Conservation (phyloP, 2,888 invertebrate genomes). For the Drosophila paramelanica region DNA sequence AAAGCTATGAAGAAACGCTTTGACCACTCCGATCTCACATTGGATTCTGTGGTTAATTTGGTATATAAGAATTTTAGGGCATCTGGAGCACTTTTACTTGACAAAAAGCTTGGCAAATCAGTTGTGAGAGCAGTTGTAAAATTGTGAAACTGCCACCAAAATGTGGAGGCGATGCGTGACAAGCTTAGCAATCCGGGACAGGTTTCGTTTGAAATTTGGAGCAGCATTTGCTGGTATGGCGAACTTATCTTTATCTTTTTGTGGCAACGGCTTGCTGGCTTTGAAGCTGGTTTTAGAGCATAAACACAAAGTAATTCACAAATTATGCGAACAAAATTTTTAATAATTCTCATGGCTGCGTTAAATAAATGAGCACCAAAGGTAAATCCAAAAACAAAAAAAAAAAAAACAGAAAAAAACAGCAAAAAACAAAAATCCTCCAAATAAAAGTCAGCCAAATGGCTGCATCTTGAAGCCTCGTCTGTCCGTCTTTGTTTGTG, state of each 20-base stretch:
- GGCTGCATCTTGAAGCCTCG: constrained; percentile 23
- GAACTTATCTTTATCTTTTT: constrained; percentile 2
- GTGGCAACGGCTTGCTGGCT: constrained; percentile 16
- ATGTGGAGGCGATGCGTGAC: constrained; percentile 21
- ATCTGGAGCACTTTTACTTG: background rate
- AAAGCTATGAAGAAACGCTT: too few species aligned
- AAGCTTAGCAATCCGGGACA: background rate
- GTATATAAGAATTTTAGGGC: background rate
- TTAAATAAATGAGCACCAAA: constrained; percentile 69
- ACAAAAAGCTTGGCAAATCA: constrained; percentile 27
- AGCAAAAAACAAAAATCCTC: constrained; percentile 11
- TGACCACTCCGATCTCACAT: background rate
- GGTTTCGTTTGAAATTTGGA: constrained; percentile 27
- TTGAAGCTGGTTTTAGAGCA: constrained; percentile 75
- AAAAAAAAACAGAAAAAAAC: background rate
- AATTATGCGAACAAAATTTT: constrained; percentile 85
- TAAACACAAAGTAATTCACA: constrained; percentile 81
- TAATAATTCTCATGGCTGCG: constrained; percentile 83
- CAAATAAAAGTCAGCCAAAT: constrained; percentile 17
- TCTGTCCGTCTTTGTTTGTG: constrained; percentile 24
- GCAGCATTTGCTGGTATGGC: constrained; percentile 16
- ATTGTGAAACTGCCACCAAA: constrained; percentile 25
- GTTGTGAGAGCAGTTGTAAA: constrained; percentile 20
- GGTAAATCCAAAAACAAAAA: constrained; percentile 30
- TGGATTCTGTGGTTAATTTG: too few species aligned